Evolutionary conservation across 1,140 invertebrate species (phyloP).

Genomic region (Bombus confusus): DNA sequence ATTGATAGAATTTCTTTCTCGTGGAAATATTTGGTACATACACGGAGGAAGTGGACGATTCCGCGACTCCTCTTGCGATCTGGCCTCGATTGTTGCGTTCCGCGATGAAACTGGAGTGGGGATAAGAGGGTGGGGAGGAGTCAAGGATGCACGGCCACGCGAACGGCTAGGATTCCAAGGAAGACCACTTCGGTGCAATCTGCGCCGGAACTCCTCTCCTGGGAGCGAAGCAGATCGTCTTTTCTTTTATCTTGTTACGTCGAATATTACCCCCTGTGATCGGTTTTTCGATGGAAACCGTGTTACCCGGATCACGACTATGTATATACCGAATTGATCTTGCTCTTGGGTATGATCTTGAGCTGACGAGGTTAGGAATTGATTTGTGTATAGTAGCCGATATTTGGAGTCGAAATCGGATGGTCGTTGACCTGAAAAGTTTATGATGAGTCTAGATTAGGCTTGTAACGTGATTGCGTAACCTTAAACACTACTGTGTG

Average conservation of each 20-base stretch:
- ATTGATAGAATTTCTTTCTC: background rate
- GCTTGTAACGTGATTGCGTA: too few relatives aligned
- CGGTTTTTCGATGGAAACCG: slow-evolving; percentile 13
- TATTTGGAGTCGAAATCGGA: too few relatives aligned
- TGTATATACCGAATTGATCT: background rate
- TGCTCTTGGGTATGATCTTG: background rate
- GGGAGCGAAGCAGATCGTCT: slow-evolving; percentile 29
- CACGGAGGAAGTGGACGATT: slow-evolving; percentile 10
- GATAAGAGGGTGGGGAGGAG: background rate
- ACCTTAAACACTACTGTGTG: too few relatives aligned
- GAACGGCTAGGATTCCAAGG: slow-evolving; percentile 69
- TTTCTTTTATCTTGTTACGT: slow-evolving; percentile 67
- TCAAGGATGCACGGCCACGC: slow-evolving; percentile 35
- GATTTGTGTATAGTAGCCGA: background rate
- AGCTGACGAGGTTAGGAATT: background rate
- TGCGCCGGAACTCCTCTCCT: slow-evolving; percentile 60
- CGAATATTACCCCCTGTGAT: slow-evolving; percentile 29
- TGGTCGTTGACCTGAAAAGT: too few relatives aligned
- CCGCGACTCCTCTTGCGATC: slow-evolving; percentile 4
- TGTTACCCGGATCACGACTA: background rate
- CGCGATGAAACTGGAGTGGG: background rate
- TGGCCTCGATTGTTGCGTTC: slow-evolving; percentile 28
- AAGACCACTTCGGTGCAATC: slow-evolving; percentile 76
- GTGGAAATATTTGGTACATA: slow-evolving; percentile 13
- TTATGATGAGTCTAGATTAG: too few relatives aligned